Base-by-base conservation (phyloP, 2,797 vertebrate species). In the Acanthurus tractus region DNA sequence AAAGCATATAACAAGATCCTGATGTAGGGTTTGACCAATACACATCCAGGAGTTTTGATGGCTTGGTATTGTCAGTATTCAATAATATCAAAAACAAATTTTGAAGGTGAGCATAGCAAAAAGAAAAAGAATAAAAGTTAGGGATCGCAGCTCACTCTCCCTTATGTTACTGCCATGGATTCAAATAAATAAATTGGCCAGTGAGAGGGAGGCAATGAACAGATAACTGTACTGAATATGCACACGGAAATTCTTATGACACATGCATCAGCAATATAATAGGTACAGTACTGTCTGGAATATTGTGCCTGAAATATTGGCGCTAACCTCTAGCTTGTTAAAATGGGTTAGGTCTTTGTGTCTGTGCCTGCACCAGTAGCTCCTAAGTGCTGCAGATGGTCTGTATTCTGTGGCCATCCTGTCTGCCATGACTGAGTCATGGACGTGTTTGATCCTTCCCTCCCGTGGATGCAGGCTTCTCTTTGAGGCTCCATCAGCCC, bases 401-500 rank as follows among this genome's bases (percentile, higher is more conserved):
- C 56, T 85, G 36, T 76, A 73, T 86, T 82, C 76, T 70, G 54
- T 54, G 49, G 52, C 58, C 34, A 8, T 56, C 48, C 68, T 38
- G 64, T 73, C 79, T 85, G 56, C 58, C 70, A 79, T 76, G 49
- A 46, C 57, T 68, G 59, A 71, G 49, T 61, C 45, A n/a, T 65
- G 70, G 58, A 73, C 53, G 63, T 61, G 74, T 82, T 79, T 66
- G 83, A 86, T 83, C 65, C 45, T 17, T 57, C 67, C 63, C 58
- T 72, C 55, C 45, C 38, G 22, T 64, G 54, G 53, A 73, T 14
- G 15, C 55, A 63, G 78, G 29, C 63, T 78, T 75, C 59, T 78
- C 80, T 88, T 76, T 86, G 83, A 88, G 82, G 73, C 56, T 74
- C 48, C 56, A 50, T 76, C 70, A 56, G 70, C 48, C 46, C 69